Evolutionary conservation across 2,888 invertebrate species (phyloP), one percentile per base, ranked within the genome.

Genomic region (Brachypterus glaber): DNA sequence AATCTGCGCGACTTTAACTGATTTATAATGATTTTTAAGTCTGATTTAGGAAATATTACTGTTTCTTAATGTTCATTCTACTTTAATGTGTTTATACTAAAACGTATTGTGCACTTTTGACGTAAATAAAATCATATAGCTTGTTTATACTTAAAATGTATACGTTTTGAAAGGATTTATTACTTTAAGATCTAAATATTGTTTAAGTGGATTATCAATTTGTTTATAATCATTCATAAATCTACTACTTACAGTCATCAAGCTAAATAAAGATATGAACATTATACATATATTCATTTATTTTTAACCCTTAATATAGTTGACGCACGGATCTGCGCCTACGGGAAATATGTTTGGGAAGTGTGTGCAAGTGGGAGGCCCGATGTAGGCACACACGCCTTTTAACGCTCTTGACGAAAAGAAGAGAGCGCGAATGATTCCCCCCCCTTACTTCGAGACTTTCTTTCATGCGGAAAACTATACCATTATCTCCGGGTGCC

Each of bases 31-130:
- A 43, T 43, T 47, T 46, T 45, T 49, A 47, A 51, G 42, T 47
- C 50, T 47, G 44, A 49, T 48, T 51, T 46, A 46, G 51, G 51
- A 45, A 51, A 48, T 51, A 46, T 48, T 49, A 47, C 49, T 44
- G 47, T 37, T 30, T 27, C 26, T 39, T 41, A 44, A 46, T 44
- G 44, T 44, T 48, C 48, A 50, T n/a, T 50, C 42, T 43, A 45
- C 43, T 47, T 48, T 47, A 48, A 45, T 46, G 46, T 51, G 49
- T 51, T 51, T 49, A 49, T 47, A 46, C 40, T 31, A 36, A 42
- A 27, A 36, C 35, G 25, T 35, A 41, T 47, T 44, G 42, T 43
- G 37, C 30, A 38, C 21, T 35, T n/a, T 39, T 43, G 44, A 49
- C 46, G 46, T 43, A 49, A 51, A 51, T 51, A 49, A 46, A 51